These are phyloP conservation scores for Dryobotodes eremita DNA, from an alignment of 2,888 invertebrate genomes.

Conservation along the genomic window DNA sequence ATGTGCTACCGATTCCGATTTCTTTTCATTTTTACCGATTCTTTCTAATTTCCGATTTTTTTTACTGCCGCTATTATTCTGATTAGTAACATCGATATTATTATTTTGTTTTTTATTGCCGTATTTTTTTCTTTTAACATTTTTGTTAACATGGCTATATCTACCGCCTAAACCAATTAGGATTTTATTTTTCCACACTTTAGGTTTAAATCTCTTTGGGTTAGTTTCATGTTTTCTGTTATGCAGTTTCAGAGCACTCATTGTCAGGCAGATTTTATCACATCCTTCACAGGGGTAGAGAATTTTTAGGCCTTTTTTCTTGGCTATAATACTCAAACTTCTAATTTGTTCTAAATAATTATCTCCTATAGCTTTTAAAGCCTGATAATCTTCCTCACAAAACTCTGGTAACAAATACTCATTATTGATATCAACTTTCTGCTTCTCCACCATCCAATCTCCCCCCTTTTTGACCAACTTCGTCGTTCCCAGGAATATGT, in stretches of 20 bases:
- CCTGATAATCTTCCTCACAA: slow-evolving; percentile 63
- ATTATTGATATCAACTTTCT: slow-evolving; percentile 64
- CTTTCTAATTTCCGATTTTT: slow-evolving; percentile 2
- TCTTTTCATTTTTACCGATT: neutral
- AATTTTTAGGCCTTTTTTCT: slow-evolving; percentile 76
- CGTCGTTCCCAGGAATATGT: slow-evolving; percentile 73
- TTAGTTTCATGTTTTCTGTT: slow-evolving; percentile 78
- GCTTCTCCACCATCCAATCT: slow-evolving; percentile 82
- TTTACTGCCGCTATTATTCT: neutral
- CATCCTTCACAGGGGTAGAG: slow-evolving; percentile 82
- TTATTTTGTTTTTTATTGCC: neutral
- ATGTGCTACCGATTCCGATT: slow-evolving; percentile 41
- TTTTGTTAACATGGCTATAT: slow-evolving; percentile 25
- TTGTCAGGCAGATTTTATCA: slow-evolving; percentile 80
- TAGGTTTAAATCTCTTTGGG: slow-evolving; percentile 79
- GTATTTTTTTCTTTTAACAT: slow-evolving; percentile 25
- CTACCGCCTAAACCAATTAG: slow-evolving; percentile 29
- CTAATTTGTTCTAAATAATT: slow-evolving; percentile 77
- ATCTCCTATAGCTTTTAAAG: slow-evolving; percentile 60
- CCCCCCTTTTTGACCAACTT: slow-evolving; percentile 79
- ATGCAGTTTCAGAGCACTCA: slow-evolving; percentile 81
- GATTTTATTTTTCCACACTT: slow-evolving; percentile 79
- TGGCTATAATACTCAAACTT: slow-evolving; percentile 74
- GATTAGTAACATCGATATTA: neutral
- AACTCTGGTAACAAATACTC: slow-evolving; percentile 74